Evolutionary conservation across 2,888 invertebrate genomes (phyloP).

Genomic region (Aleiodes leptofemur): DNA sequence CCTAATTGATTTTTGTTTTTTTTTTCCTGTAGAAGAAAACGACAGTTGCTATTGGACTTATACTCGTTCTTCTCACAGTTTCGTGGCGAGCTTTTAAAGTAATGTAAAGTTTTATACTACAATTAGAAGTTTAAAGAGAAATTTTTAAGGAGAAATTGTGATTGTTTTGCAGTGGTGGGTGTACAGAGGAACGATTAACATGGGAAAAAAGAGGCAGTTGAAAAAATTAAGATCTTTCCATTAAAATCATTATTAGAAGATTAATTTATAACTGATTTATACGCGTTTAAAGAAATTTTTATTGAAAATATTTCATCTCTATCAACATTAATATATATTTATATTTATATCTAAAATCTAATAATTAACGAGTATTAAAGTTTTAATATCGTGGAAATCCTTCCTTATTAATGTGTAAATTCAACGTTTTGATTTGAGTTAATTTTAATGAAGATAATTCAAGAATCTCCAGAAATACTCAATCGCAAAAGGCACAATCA

Average conservation of each 20-base stretch:
- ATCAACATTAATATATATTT: constrained; percentile 12
- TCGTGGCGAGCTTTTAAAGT: constrained; percentile 19
- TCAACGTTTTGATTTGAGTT: too few relatives aligned
- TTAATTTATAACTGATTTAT: not conserved
- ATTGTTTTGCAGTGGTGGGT: constrained; percentile 24
- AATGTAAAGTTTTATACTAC: not conserved
- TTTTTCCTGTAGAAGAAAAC: not conserved
- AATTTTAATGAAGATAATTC: not conserved
- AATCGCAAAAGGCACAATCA: constrained; percentile 8
- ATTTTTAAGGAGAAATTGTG: not conserved
- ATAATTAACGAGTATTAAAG: constrained; percentile 8
- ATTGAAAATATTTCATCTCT: constrained; percentile 27
- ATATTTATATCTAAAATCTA: too few relatives aligned
- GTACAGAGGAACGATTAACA: constrained; percentile 18
- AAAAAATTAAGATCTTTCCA: not conserved
- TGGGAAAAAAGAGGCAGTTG: constrained; percentile 9
- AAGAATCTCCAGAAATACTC: too few relatives aligned
- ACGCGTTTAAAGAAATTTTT: constrained; percentile 15
- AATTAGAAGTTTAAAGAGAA: too few relatives aligned
- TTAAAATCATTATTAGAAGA: not conserved
- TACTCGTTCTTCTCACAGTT: not conserved
- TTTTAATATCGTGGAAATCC: constrained; percentile 14
- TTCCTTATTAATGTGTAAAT: too few relatives aligned
- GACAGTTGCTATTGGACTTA: not conserved
- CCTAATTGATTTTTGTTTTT: not conserved